Evolutionary conservation across 2,797 vertebrate genomes (phyloP).

Genomic region (Artibeus lituratus): DNA sequence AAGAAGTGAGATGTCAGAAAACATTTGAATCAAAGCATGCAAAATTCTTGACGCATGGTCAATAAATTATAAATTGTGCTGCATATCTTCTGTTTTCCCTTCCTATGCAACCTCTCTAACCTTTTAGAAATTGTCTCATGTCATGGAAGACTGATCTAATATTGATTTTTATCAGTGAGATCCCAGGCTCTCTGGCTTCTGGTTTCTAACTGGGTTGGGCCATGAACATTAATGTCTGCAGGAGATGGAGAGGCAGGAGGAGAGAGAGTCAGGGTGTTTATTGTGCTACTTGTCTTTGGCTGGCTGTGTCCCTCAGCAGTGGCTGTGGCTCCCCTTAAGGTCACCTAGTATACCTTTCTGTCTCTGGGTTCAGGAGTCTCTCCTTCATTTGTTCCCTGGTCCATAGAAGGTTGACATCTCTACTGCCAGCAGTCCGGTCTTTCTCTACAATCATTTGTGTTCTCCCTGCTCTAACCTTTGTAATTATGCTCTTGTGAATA

Average conservation of each 20-base stretch:
- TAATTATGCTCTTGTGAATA: background rate
- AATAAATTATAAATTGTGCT: background rate
- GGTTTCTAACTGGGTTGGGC: background rate
- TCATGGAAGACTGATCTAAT: background rate
- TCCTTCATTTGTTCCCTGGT: background rate
- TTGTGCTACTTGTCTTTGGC: background rate
- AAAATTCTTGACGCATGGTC: background rate
- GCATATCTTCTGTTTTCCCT: background rate
- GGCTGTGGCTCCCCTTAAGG: background rate
- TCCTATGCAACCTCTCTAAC: background rate
- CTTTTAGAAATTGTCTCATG: background rate
- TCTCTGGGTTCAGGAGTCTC: background rate
- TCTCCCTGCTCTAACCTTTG: background rate
- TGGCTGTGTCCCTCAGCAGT: background rate
- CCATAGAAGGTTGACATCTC: accelerated
- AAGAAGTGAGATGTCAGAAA: background rate
- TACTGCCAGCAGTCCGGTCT: background rate
- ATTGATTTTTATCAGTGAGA: background rate
- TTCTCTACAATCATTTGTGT: background rate
- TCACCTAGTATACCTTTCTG: background rate
- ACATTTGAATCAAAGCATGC: background rate
- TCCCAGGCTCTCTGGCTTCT: background rate
- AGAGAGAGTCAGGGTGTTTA: background rate
- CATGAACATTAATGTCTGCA: background rate
- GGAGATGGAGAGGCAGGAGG: background rate